Conservation (phyloP, 2,113 vertebrate species). For the Panthera tigris region DNA sequence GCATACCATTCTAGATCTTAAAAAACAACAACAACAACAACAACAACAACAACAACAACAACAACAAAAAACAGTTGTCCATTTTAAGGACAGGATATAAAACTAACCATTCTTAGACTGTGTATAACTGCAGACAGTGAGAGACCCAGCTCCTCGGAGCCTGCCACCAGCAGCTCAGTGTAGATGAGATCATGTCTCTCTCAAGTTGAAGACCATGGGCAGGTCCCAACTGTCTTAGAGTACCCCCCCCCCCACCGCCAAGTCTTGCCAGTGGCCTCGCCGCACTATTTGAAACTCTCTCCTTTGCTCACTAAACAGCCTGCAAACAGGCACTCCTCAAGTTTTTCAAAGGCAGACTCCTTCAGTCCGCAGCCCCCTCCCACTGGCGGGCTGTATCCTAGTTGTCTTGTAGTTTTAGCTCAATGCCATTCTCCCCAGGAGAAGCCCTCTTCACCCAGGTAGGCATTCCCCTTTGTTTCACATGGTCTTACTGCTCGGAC, state of each 20-base stretch:
- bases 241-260: no score
- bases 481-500: background rate
- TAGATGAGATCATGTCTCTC: background rate
- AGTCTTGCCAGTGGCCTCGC: background rate
- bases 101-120: background rate
- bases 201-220: background rate
- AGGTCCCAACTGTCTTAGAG: background rate
- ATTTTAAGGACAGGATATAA: background rate
- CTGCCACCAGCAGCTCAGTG: background rate
- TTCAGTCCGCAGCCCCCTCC: background rate
- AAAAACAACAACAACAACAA: background rate
- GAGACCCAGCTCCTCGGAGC: background rate
- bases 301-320: background rate
- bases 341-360: background rate
- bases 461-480: background rate
- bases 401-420: background rate
- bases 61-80: background rate
- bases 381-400: background rate
- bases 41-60: no score
- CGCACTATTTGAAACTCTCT: background rate
- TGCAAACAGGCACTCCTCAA: background rate
- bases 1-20: background rate
- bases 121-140: background rate
- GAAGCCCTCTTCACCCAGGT: background rate
- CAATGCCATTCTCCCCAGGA: background rate